phyloP scores from a whole-genome alignment of 2,113 vertebrate species.

The Apodemus speciosus region DNA sequence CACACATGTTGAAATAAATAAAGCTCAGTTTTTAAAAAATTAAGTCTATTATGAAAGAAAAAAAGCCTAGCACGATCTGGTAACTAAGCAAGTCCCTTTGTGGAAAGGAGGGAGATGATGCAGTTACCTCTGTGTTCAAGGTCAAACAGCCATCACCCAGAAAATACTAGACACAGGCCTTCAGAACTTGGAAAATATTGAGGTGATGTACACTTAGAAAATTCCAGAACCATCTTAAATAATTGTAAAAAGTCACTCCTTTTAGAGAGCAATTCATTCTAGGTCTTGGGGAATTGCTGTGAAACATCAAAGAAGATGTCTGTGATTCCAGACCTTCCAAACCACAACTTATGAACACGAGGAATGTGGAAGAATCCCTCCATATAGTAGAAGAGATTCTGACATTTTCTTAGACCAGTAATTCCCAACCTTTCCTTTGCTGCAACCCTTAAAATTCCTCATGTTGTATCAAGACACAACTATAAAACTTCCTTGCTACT shows the following conservation, averaged over 20 bases:
- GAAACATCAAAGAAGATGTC: constrained; percentile 50
- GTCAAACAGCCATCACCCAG: neutral
- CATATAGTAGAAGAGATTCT: constrained; percentile 39
- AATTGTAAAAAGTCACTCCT: constrained; percentile 36
- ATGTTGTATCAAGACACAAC: neutral
- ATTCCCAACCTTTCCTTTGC: neutral
- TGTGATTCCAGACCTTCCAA: constrained; percentile 68
- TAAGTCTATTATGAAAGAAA: neutral
- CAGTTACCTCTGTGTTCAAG: neutral
- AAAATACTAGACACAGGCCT: neutral
- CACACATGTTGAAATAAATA: neutral
- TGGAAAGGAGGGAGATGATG: neutral
- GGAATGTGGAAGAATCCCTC: constrained; percentile 62
- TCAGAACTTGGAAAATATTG: neutral
- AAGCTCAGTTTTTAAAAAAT: neutral
- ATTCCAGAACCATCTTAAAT: constrained; percentile 17
- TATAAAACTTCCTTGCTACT: neutral
- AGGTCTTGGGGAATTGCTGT: constrained; percentile 55
- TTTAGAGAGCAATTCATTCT: constrained; percentile 53
- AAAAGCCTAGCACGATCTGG: neutral
- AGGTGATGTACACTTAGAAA: neutral
- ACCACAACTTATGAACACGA: constrained; percentile 47
- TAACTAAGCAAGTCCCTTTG: neutral
- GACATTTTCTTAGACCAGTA: constrained; percentile 15
- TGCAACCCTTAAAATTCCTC: neutral